These are phyloP conservation scores for Caranx melampygus DNA, from an alignment of 2,113 vertebrate species.

Conservation along the genomic window DNA sequence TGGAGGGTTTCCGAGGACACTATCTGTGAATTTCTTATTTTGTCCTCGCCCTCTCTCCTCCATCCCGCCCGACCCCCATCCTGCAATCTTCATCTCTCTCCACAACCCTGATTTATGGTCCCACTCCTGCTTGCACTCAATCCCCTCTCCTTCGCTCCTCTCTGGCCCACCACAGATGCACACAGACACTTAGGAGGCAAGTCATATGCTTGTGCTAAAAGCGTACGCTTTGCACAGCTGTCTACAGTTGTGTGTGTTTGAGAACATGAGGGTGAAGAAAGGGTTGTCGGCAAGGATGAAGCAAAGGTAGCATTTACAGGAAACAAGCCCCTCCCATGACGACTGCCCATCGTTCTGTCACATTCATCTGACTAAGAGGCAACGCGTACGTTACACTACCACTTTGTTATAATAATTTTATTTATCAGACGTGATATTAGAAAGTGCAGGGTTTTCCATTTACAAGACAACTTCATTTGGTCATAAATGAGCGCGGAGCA, in stretches of 20 bases:
- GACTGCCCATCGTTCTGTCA: slow-evolving; percentile 25
- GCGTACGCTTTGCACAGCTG: slow-evolving; percentile 38
- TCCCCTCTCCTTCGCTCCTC: slow-evolving; percentile 50
- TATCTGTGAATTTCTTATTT: slow-evolving; percentile 25
- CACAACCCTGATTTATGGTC: slow-evolving; percentile 71
- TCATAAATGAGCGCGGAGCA: slow-evolving; percentile 32
- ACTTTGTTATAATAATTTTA: background rate
- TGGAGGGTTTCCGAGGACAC: slow-evolving; percentile 8
- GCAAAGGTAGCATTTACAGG: slow-evolving; percentile 38
- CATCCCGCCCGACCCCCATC: slow-evolving; percentile 42
- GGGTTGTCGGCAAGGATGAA: background rate
- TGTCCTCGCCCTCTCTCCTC: slow-evolving; percentile 4
- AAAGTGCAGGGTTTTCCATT: background rate
- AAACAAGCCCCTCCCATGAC: slow-evolving; percentile 29
- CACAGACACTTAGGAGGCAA: slow-evolving; percentile 56
- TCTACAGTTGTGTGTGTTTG: slow-evolving; percentile 18
- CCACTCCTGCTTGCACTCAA: slow-evolving; percentile 45
- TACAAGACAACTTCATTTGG: slow-evolving; percentile 31
- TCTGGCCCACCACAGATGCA: slow-evolving; percentile 53
- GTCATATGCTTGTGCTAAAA: slow-evolving; percentile 56
- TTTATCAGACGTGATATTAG: slow-evolving; percentile 12
- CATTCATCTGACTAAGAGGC: background rate
- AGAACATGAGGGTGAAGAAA: slow-evolving; percentile 8
- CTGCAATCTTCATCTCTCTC: slow-evolving; percentile 55
- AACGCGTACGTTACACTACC: background rate